Conservation (phyloP, 2,113 vertebrate genomes). For the Sinocyclocheilus rhinocerous region DNA sequence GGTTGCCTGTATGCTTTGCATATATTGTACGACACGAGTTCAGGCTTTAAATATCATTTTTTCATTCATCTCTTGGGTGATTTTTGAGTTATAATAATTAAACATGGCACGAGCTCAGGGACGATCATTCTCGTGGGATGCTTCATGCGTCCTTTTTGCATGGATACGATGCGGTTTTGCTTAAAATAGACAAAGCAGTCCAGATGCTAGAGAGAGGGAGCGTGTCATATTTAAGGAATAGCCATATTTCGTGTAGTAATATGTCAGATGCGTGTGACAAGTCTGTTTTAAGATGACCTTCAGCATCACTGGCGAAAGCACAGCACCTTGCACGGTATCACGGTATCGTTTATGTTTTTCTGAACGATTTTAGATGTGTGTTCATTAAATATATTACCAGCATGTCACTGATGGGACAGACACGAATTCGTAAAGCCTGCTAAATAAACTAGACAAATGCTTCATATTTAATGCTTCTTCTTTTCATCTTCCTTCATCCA, state of each 20-base stretch:
- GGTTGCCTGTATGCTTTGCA: slow-evolving; percentile 30
- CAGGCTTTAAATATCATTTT: slow-evolving; percentile 23
- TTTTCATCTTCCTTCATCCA: background rate
- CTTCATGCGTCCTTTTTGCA: slow-evolving; percentile 19
- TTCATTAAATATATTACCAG: background rate
- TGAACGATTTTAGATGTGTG: background rate
- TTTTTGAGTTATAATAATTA: slow-evolving; percentile 33
- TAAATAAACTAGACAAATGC: background rate
- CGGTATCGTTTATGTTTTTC: background rate
- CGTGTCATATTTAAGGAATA: background rate
- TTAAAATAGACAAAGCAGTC: slow-evolving; percentile 30
- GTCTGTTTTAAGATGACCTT: slow-evolving; percentile 74
- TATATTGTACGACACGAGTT: slow-evolving; percentile 16
- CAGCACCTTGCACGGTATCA: slow-evolving; percentile 63
- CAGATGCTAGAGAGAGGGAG: background rate
- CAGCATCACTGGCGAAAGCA: slow-evolving; percentile 64
- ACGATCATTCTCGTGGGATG: slow-evolving; percentile 11
- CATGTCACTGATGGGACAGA: background rate
- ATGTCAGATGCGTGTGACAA: slow-evolving; percentile 49
- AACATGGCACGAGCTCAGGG: slow-evolving; percentile 21
- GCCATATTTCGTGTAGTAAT: slow-evolving; percentile 38
- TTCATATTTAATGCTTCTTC: slow-evolving; percentile 32
- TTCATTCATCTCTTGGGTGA: slow-evolving; percentile 40
- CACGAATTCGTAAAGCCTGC: background rate
- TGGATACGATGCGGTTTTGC: slow-evolving; percentile 35